Conservation (phyloP, 2,888 invertebrate species). For the Uropetala carovei region DNA sequence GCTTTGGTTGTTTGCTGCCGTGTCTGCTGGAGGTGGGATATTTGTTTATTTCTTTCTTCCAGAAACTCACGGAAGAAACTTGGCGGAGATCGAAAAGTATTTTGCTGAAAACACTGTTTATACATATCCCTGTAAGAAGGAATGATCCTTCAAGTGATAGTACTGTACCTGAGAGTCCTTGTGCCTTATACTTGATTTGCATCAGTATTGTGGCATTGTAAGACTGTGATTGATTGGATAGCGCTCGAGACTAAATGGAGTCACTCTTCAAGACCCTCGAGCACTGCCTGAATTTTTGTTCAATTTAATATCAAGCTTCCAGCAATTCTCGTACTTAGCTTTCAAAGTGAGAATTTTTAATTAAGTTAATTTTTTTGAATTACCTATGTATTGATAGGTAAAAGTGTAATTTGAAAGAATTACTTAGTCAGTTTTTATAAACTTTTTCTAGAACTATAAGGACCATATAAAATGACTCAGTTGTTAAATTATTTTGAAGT, state of each 20-base stretch:
- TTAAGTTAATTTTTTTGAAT: neutral
- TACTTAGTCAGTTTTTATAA: conserved; percentile 7
- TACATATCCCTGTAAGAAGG: conserved; percentile 49
- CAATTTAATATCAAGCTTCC: neutral
- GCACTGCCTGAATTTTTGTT: neutral
- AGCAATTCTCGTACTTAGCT: conserved; percentile 19
- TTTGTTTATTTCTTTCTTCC: conserved; percentile 47
- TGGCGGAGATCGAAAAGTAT: conserved; percentile 45
- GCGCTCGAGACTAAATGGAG: neutral
- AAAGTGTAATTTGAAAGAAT: conserved; percentile 16
- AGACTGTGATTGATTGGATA: conserved; percentile 1
- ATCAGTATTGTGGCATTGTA: conserved; percentile 17
- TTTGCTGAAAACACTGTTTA: conserved; percentile 55
- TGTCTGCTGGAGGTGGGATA: conserved; percentile 28
- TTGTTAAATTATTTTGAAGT: conserved; percentile 47
- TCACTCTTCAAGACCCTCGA: neutral
- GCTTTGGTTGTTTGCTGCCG: conserved; percentile 39
- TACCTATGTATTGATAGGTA: conserved; percentile 22
- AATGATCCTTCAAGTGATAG: neutral
- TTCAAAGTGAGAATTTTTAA: neutral
- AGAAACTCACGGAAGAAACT: conserved; percentile 47
- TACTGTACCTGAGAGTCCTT: conserved; percentile 13
- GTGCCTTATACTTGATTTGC: neutral
- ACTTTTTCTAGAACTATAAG: conserved; percentile 3
- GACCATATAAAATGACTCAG: neutral